phyloP scores from a whole-genome alignment of 1,140 invertebrate genomes.

The Zaprionus nigranus region DNA sequence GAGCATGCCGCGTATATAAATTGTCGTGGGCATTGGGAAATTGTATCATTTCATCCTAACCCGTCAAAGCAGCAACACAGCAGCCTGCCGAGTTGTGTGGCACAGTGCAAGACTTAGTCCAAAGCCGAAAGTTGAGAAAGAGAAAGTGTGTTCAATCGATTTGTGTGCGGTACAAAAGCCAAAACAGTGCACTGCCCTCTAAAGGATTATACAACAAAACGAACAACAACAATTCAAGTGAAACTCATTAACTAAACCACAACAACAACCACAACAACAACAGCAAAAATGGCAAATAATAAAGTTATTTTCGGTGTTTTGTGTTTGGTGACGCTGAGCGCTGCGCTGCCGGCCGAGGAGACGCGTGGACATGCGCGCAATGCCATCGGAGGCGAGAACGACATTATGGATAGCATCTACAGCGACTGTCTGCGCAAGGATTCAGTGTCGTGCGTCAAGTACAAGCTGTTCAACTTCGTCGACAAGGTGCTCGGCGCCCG shows the following conservation, averaged over 20 bases:
- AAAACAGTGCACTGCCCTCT: constrained; percentile 56
- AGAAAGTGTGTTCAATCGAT: constrained; percentile 78
- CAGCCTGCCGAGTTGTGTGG: constrained; percentile 71
- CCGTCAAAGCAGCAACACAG: constrained; percentile 84
- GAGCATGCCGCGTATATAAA: constrained; percentile 83
- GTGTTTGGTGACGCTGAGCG: constrained; percentile 85
- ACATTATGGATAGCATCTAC: constrained; percentile 90
- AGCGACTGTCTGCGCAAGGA: constrained; percentile 92
- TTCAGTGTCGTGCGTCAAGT: constrained; percentile 92
- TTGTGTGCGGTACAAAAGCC: constrained; percentile 56
- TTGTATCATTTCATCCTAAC: constrained; percentile 85
- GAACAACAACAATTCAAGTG: constrained; percentile 43
- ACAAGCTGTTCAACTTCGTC: constrained; percentile 92
- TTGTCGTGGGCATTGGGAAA: constrained; percentile 83
- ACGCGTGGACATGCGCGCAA: constrained; percentile 86
- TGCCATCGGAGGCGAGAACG: constrained; percentile 88
- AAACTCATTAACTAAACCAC: constrained; percentile 38
- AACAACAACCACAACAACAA: constrained; percentile 34
- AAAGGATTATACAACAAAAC: constrained; percentile 67
- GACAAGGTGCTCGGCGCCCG: constrained; percentile 92
- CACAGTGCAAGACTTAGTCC: constrained; percentile 48
- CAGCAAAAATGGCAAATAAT: constrained; percentile 76
- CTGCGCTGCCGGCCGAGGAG: constrained; percentile 89
- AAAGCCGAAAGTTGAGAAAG: constrained; percentile 51
- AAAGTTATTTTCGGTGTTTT: constrained; percentile 84